Conservation (phyloP, 2,113 vertebrate genomes). For the Pseudorhombus dupliciocellatus region DNA sequence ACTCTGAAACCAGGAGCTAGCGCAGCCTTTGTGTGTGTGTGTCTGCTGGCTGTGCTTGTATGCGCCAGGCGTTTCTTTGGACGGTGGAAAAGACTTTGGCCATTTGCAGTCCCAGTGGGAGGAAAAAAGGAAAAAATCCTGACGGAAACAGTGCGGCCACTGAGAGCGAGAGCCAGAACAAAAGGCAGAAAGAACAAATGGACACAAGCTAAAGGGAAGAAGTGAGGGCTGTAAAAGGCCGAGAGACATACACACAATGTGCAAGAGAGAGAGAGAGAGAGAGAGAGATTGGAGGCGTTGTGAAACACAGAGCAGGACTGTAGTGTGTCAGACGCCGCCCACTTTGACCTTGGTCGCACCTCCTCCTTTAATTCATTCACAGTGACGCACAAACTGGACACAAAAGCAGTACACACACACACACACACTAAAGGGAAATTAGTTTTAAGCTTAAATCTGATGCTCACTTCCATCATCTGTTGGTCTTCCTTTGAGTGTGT, state of each 20-base stretch:
- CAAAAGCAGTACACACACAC: slow-evolving; percentile 25
- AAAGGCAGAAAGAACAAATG: slow-evolving; percentile 18
- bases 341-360: slow-evolving; percentile 61
- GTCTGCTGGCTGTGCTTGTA: slow-evolving; percentile 31
- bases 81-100: slow-evolving; percentile 43
- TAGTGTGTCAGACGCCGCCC: slow-evolving; percentile 39
- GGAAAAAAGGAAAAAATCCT: slow-evolving; percentile 53
- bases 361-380: slow-evolving; percentile 54
- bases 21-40: slow-evolving; percentile 37
- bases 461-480: slow-evolving; percentile 49
- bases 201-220: background rate
- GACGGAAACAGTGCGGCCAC: slow-evolving; percentile 27
- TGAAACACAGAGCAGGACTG: slow-evolving; percentile 21
- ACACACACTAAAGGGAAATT: slow-evolving; percentile 44
- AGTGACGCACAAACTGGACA: slow-evolving; percentile 36
- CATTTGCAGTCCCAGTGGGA: slow-evolving; percentile 50
- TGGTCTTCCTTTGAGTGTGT: too few species aligned
- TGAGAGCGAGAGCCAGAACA: slow-evolving; percentile 32
- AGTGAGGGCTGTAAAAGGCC: slow-evolving; percentile 19
- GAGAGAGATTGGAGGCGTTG: background rate
- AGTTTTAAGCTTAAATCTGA: slow-evolving; percentile 36
- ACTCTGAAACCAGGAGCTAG: slow-evolving; percentile 16
- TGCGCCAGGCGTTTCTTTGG: slow-evolving; percentile 50
- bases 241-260: background rate
- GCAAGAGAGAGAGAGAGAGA: slow-evolving; percentile 17